Percentiles rank a stretch among this genome's conserved stretches.
Conservation (phyloP, 2,797 vertebrate genomes). For the Falco cherrug region DNA sequence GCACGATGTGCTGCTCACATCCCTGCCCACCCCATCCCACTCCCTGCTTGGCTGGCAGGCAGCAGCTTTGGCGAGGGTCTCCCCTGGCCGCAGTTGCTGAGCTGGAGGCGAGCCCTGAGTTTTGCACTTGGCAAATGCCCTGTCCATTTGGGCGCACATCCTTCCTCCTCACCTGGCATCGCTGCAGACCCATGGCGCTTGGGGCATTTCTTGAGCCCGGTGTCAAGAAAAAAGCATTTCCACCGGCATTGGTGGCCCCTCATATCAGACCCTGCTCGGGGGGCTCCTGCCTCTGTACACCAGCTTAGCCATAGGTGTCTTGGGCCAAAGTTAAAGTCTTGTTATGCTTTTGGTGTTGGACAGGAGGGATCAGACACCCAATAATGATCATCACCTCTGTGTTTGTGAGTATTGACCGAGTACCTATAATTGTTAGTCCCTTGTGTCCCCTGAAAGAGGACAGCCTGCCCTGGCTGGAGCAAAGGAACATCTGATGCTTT, state of each 20-base stretch:
- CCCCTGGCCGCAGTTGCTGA: not conserved
- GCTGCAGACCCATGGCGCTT: not conserved
- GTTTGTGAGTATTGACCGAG: not conserved
- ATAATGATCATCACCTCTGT: not conserved
- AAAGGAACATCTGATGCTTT: not conserved
- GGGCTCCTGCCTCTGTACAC: not conserved
- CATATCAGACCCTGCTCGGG: not conserved
- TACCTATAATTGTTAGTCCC: not conserved
- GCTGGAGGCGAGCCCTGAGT: not conserved
- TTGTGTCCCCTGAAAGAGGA: not conserved
- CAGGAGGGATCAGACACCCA: not conserved
- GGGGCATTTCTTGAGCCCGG: not conserved
- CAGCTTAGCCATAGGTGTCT: not conserved
- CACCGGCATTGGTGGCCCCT: not conserved
- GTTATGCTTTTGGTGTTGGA: not conserved
- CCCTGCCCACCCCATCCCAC: not conserved
- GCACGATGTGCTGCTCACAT: accelerated
- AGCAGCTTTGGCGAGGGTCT: not conserved
- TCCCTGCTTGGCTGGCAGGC: not conserved
- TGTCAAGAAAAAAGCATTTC: not conserved
- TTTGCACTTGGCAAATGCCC: not conserved
- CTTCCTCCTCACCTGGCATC: not conserved
- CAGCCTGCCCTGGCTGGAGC: not conserved
- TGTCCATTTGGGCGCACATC: not conserved
- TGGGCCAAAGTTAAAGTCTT: not conserved